phyloP scores from a whole-genome alignment of 2,888 invertebrate species.

The Lasioglossum calceatum region DNA sequence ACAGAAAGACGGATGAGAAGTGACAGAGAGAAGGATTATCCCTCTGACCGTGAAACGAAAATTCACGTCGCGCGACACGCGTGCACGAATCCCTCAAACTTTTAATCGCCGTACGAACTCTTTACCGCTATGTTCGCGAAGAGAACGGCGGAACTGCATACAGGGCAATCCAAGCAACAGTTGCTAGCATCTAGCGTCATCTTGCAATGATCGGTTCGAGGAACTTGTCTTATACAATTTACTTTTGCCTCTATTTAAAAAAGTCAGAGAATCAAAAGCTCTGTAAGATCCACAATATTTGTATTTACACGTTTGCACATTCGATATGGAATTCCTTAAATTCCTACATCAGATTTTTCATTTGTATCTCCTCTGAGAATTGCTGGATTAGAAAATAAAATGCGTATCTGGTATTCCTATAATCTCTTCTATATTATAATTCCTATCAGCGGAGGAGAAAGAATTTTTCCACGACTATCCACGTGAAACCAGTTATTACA shows the following conservation, averaged over 20 bases:
- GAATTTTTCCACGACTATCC: background rate
- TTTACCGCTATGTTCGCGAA: conserved; percentile 79
- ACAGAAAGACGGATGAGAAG: conserved; percentile 75
- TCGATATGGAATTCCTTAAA: background rate
- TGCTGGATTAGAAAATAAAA: background rate
- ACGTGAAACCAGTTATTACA: background rate
- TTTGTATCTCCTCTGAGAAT: background rate
- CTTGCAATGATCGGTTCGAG: background rate
- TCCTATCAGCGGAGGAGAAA: background rate
- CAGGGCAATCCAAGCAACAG: background rate
- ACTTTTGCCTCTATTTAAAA: too few relatives aligned
- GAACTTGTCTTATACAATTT: too few relatives aligned
- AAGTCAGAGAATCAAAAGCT: too few relatives aligned
- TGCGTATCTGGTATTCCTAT: background rate
- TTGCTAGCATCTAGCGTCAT: background rate
- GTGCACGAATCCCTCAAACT: conserved; percentile 66
- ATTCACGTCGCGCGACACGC: conserved; percentile 70
- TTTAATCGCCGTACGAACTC: conserved; percentile 66
- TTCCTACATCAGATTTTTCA: background rate
- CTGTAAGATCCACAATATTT: too few relatives aligned
- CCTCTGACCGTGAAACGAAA: conserved; percentile 79
- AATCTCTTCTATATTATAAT: background rate
- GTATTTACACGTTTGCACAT: too few relatives aligned
- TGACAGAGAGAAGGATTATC: conserved; percentile 76
- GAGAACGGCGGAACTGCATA: conserved; percentile 7